Evolutionary conservation across 1,140 invertebrate species (phyloP).

Genomic region (Calliphora vicina): DNA sequence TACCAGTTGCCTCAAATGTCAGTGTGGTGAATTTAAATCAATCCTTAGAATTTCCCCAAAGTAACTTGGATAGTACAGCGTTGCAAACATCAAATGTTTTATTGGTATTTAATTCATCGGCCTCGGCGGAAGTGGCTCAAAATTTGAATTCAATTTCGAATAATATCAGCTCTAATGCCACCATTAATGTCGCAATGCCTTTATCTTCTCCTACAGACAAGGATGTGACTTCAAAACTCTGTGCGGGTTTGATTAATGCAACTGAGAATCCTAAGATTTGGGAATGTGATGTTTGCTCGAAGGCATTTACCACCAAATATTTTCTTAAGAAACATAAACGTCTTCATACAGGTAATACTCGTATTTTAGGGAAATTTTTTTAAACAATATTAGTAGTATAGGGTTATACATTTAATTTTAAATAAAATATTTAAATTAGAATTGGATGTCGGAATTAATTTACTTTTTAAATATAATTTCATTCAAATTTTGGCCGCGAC

Average conservation of each 20-base stretch:
- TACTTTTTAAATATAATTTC: too few relatives aligned
- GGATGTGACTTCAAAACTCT: background rate
- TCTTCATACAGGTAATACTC: slow-evolving; percentile 72
- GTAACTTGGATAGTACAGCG: background rate
- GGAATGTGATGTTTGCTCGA: slow-evolving; percentile 85
- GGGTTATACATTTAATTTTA: too few relatives aligned
- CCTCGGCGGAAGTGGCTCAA: background rate
- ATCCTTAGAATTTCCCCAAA: background rate
- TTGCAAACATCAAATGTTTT: background rate
- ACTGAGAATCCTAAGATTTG: slow-evolving; percentile 68
- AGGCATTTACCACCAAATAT: slow-evolving; percentile 89
- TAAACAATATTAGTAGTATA: too few relatives aligned
- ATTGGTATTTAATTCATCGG: slow-evolving; percentile 8
- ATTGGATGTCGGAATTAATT: too few relatives aligned
- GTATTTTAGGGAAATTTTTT: too few relatives aligned
- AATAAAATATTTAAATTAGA: too few relatives aligned
- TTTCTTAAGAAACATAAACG: slow-evolving; percentile 89
- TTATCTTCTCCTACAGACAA: background rate
- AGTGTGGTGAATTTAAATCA: background rate
- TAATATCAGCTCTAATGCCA: background rate
- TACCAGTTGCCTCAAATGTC: background rate
- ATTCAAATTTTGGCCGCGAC: too few relatives aligned
- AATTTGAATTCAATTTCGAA: background rate
- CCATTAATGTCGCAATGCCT: background rate
- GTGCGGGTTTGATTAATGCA: background rate